Conservation (phyloP, 1,140 invertebrate species). For the Drosophila elegans region DNA sequence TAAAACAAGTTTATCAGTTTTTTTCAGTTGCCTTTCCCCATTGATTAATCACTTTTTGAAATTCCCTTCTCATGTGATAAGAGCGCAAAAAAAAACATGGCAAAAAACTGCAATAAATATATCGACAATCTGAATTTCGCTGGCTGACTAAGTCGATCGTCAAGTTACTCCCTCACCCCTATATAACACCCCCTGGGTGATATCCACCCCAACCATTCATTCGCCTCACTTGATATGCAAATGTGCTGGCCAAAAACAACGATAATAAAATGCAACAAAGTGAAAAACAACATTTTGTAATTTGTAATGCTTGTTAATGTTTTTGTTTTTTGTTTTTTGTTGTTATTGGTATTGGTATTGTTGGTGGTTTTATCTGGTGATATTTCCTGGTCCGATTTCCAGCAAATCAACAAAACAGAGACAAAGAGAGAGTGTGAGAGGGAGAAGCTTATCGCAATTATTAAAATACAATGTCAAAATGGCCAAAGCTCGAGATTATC, state of each 20-base stretch:
- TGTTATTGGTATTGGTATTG: slow-evolving; percentile 24
- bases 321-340: slow-evolving; percentile 19
- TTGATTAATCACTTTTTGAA: slow-evolving; percentile 27
- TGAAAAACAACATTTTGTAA: slow-evolving; percentile 70
- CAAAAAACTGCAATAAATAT: slow-evolving; percentile 25
- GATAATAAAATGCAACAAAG: slow-evolving; percentile 43
- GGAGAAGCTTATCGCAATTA: slow-evolving; percentile 70
- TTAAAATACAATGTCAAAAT: slow-evolving; percentile 82
- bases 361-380: slow-evolving; percentile 72
- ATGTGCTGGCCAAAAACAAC: slow-evolving; percentile 67
- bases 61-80: slow-evolving; percentile 18
- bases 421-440: slow-evolving; percentile 29
- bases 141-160: slow-evolving; percentile 42
- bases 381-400: slow-evolving; percentile 80
- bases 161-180: slow-evolving; percentile 14
- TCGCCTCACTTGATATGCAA: slow-evolving; percentile 68
- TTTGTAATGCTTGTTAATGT: slow-evolving; percentile 64
- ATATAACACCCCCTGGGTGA: neutral
- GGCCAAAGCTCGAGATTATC: slow-evolving; percentile 73
- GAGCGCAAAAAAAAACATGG: slow-evolving; percentile 1
- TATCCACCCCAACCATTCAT: slow-evolving; percentile 1
- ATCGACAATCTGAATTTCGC: slow-evolving; percentile 21
- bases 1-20: neutral
- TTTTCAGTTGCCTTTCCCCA: neutral
- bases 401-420: slow-evolving; percentile 57